Evolutionary conservation across 2,113 vertebrate genomes (phyloP).

Genomic region (Chaetodon auriga): DNA sequence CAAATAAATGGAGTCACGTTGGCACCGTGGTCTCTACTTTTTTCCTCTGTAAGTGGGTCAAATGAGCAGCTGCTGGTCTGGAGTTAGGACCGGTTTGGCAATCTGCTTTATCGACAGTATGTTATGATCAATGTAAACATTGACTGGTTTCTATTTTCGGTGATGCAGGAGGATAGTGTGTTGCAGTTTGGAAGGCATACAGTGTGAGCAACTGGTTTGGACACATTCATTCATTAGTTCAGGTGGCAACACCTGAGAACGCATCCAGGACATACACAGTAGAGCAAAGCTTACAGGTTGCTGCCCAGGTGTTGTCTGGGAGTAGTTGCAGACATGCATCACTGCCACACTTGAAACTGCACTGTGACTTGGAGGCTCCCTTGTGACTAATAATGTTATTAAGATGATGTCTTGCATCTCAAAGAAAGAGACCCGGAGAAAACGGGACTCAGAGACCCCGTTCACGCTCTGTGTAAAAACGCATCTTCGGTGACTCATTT

Average conservation of each 20-base stretch:
- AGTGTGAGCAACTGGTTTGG: conserved; percentile 2
- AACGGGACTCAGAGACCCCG: neutral
- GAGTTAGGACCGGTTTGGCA: conserved; percentile 36
- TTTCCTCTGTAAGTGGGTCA: conserved; percentile 39
- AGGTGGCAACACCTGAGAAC: neutral
- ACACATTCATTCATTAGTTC: conserved; percentile 16
- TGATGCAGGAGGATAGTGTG: neutral
- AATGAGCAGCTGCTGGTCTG: conserved; percentile 47
- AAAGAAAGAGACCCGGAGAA: neutral
- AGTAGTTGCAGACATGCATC: neutral
- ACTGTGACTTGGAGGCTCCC: neutral
- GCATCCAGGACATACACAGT: neutral
- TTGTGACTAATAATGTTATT: conserved; percentile 11
- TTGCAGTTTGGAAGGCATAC: conserved; percentile 14
- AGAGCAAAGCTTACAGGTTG: neutral
- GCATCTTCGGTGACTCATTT: neutral
- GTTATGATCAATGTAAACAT: conserved; percentile 64
- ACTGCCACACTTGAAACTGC: neutral
- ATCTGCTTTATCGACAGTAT: conserved; percentile 39
- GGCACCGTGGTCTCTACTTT: conserved; percentile 37
- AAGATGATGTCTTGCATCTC: neutral
- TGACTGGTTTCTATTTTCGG: conserved; percentile 55
- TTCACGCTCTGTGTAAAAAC: neutral
- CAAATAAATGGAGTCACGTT: conserved; percentile 56
- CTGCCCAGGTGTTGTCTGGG: neutral